These are phyloP conservation scores for Brachypterus glaber DNA, from an alignment of 2,888 invertebrate genomes.

Conservation along the genomic window DNA sequence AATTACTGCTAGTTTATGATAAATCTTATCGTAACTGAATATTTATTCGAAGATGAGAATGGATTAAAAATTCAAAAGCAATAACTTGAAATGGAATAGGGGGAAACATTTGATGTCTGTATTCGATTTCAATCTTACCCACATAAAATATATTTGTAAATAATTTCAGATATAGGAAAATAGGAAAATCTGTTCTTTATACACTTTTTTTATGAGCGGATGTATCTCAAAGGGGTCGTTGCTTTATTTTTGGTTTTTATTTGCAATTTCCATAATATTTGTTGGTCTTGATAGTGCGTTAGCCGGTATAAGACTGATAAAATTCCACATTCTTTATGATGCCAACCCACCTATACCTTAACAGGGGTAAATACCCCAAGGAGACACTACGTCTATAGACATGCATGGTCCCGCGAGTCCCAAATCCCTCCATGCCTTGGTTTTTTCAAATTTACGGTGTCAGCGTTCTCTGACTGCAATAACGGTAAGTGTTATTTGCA, in stretches of 20 bases:
- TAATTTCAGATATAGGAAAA: no score
- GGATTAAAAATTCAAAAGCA: no score
- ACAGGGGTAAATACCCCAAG: slow-evolving; percentile 24
- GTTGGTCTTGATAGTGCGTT: slow-evolving; percentile 12
- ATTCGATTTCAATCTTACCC: no score
- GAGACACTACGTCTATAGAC: slow-evolving; percentile 20
- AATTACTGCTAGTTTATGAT: no score
- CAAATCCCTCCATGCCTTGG: slow-evolving; percentile 21
- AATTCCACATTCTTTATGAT: slow-evolving; percentile 25
- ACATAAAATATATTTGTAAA: no score
- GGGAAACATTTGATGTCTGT: no score
- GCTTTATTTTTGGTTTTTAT: slow-evolving; percentile 17
- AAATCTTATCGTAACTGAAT: no score
- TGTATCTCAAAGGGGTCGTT: slow-evolving; percentile 14
- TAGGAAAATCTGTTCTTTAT: slow-evolving; percentile 4
- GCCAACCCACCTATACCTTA: slow-evolving; percentile 20
- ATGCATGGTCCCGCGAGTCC: slow-evolving; percentile 19
- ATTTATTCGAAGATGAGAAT: no score
- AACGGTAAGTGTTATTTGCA: slow-evolving; percentile 27
- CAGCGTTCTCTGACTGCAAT: slow-evolving; percentile 22
- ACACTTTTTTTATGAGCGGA: slow-evolving; percentile 7
- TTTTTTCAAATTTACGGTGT: slow-evolving; percentile 27
- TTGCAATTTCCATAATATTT: slow-evolving; percentile 16
- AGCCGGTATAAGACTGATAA: slow-evolving; percentile 18
- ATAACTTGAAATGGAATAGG: no score